These are phyloP conservation scores for Myripristis murdjan DNA, from an alignment of 2,797 vertebrate species.

Conservation along the genomic window DNA sequence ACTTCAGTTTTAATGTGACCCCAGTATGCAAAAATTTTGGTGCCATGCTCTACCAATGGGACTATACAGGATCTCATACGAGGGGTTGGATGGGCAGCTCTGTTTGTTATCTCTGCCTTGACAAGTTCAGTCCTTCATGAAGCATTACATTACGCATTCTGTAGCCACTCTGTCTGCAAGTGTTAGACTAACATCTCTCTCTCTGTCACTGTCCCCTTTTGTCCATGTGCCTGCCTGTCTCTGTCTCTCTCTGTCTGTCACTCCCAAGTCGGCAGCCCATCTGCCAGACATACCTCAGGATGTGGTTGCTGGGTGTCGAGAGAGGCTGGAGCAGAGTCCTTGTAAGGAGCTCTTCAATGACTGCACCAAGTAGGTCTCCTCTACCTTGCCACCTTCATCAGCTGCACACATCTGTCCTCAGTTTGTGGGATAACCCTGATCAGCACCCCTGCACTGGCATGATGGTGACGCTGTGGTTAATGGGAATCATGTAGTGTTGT, in stretches of 20 bases:
- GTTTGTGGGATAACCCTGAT: not conserved
- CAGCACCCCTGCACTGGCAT: constrained; percentile 2
- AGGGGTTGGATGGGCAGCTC: not conserved
- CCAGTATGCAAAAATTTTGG: too few species aligned
- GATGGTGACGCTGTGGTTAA: too few species aligned
- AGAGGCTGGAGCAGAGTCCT: constrained; percentile 88
- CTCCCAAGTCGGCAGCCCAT: constrained; percentile 83
- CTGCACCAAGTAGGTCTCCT: constrained; percentile 88
- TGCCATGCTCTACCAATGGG: not conserved
- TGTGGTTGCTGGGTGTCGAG: constrained; percentile 87
- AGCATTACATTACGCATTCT: not conserved
- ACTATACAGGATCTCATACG: not conserved
- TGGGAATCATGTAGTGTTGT: not conserved
- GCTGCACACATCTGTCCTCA: not conserved
- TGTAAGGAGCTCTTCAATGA: constrained; percentile 92
- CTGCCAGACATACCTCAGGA: constrained; percentile 90
- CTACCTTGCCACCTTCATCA: not conserved
- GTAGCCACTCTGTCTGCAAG: not conserved
- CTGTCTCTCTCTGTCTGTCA: constrained; percentile 1
- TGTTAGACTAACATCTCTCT: not conserved
- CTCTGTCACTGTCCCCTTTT: not conserved
- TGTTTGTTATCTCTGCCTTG: not conserved
- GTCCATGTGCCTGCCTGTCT: constrained; percentile 25
- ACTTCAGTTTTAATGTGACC: not conserved
- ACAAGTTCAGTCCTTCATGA: not conserved